These are phyloP conservation scores for Xenopus borealis DNA, from an alignment of 2,113 vertebrate genomes.

Conservation along the genomic window DNA sequence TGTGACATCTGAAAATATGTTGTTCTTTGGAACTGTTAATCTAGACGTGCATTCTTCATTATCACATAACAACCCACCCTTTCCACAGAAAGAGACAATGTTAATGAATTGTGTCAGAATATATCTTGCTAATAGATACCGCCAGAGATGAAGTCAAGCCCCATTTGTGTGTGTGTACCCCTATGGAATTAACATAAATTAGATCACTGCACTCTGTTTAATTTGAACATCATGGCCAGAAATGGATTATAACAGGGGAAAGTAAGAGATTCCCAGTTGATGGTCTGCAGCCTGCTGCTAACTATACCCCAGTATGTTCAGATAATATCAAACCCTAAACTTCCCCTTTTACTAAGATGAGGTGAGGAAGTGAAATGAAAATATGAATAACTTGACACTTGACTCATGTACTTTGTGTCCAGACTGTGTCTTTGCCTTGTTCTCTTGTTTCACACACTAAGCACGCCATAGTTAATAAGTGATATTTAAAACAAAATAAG, in stretches of 20 bases:
- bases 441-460: neutral
- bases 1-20: slow-evolving; percentile 58
- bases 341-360: neutral
- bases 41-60: slow-evolving; percentile 56
- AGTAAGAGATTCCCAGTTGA: neutral
- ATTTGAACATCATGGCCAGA: neutral
- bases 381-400: neutral
- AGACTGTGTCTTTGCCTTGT: neutral
- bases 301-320: neutral
- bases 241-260: neutral
- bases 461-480: too few relatives aligned
- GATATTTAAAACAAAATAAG: too few relatives aligned
- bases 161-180: neutral
- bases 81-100: slow-evolving; percentile 45
- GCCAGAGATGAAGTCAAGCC: slow-evolving; percentile 19
- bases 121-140: slow-evolving; percentile 17
- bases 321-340: neutral
- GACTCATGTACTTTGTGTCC: neutral
- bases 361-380: too few relatives aligned
- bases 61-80: slow-evolving; percentile 58
- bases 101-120: slow-evolving; percentile 55
- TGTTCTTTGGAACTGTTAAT: slow-evolving; percentile 61
- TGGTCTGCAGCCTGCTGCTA: neutral
- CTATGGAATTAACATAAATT: neutral
- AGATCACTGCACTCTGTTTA: neutral